A percentile compares a stretch with the other conserved stretches of the same genome.
phyloP scores from a whole-genome alignment of 2,797 vertebrate genomes.

The Macroramphosus scolopax region DNA sequence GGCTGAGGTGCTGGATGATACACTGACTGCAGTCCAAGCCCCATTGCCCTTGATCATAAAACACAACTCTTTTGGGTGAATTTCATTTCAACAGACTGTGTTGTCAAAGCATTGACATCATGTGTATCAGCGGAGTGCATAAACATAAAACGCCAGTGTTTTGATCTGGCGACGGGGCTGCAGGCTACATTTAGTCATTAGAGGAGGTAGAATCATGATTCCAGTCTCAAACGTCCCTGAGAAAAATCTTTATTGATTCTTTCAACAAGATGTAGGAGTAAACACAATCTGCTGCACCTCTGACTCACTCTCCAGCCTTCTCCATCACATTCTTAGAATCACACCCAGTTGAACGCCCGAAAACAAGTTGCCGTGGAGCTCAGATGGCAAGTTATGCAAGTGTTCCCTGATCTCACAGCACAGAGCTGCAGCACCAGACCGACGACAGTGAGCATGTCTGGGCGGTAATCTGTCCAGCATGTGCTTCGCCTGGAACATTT shows the following conservation, averaged over 20 bases:
- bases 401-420: conserved; percentile 21
- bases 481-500: neutral
- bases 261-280: conserved; percentile 51
- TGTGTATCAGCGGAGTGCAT: too few species aligned
- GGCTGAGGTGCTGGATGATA: too few species aligned
- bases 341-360: conserved; percentile 34
- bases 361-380: conserved; percentile 28
- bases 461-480: neutral
- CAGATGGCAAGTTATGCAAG: conserved; percentile 44
- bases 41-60: too few species aligned
- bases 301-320: conserved; percentile 49
- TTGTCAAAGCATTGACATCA: too few species aligned
- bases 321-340: conserved; percentile 36
- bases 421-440: conserved; percentile 5
- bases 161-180: too few species aligned
- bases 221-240: conserved; percentile 22
- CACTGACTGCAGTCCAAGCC: too few species aligned
- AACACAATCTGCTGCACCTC: conserved; percentile 52
- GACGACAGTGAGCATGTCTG: too few species aligned
- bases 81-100: too few species aligned
- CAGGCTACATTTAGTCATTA: too few species aligned
- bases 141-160: neutral
- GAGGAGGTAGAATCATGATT: conserved; percentile 3
- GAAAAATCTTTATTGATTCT: conserved; percentile 8
- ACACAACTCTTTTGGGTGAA: too few species aligned